Base-by-base conservation (phyloP, 2,797 vertebrate species). In the Helostoma temminkii region DNA sequence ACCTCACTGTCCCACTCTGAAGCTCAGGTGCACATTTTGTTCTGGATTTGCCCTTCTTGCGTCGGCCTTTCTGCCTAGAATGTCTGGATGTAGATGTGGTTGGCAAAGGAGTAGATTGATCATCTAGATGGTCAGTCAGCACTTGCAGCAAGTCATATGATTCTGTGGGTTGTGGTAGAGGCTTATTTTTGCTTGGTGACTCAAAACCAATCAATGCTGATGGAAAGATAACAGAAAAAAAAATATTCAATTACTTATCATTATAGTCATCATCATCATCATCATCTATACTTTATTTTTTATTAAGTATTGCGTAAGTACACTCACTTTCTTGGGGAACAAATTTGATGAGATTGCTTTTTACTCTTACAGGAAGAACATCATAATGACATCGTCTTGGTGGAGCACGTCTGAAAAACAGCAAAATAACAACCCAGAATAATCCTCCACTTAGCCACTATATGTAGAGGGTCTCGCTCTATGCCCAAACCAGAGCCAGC, bases 291-390 rank as follows among this genome's bases (percentile, higher is more conserved):
- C n/a, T n/a, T n/a, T n/a, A n/a, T n/a, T 47, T 56, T 66, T 12
- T 19, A 12, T 4, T 8, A 49, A 0, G 6, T 57, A 19, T 36
- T 55, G 8, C 54, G 15, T 12, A 3, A 0, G 3, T 34, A 9
- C 25, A 97, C 96, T 95, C 89, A 99, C 97, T 94, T 93, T 98
- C 96, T 78, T 95, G 95, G 19, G 96, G 95, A 81, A 94, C 84
- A 80, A 99, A 98, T 0, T 59, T 89, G 68, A 96, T 83, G 55
- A 93, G 88, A 25, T 82, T 93, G 85, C 96, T 95, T 88, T 92
- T 98, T 32, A 96, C 94, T 89, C 87, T 92, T 73, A 99, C 96
- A 63, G 93, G 93, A 9, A 80, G 66, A 0, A 96, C 94, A 19
- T 95, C 92, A 57, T 95, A 94, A 67, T 74, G 93, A 82, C 97